Evolutionary conservation across 2,797 vertebrate genomes (phyloP).

Genomic region (Molossus molossus): DNA sequence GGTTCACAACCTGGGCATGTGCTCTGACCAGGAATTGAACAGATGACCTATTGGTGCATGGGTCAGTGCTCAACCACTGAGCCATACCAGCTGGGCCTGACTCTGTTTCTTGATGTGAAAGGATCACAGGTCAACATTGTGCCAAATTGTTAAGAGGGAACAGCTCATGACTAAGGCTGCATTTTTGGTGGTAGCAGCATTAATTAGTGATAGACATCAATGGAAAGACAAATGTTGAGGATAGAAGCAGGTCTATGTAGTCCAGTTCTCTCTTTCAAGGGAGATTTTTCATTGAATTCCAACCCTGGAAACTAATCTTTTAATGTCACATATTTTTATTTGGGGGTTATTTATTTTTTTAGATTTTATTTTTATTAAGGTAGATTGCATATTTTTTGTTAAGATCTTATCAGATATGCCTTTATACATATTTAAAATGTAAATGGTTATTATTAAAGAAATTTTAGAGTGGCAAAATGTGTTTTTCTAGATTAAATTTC

Average conservation of each 20-base stretch:
- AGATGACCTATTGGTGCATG: too few species aligned
- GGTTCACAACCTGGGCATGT: too few species aligned
- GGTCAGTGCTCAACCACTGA: too few species aligned
- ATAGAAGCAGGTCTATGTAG: background rate
- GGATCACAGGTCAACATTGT: background rate
- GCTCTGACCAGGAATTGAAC: too few species aligned
- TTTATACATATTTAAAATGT: slow-evolving; percentile 49
- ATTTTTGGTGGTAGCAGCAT: slow-evolving; percentile 9
- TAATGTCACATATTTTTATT: slow-evolving; percentile 14
- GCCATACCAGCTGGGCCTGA: background rate
- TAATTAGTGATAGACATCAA: background rate
- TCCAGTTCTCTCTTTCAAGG: background rate
- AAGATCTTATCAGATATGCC: background rate
- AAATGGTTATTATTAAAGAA: slow-evolving; percentile 45
- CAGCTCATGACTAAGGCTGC: background rate
- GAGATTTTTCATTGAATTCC: slow-evolving; percentile 16
- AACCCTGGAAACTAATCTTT: slow-evolving; percentile 21
- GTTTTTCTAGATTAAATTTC: slow-evolving; percentile 54
- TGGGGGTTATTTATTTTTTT: background rate
- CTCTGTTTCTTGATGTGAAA: slow-evolving; percentile 39
- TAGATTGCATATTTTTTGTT: slow-evolving; percentile 18
- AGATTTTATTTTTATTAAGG: slow-evolving; percentile 65
- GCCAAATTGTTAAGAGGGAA: background rate
- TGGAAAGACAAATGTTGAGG: background rate
- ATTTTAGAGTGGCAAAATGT: slow-evolving; percentile 39